A percentile compares a stretch with the other conserved stretches of the same genome.
Conservation (phyloP, 2,888 invertebrate species). For the Achlya flavicornis region DNA sequence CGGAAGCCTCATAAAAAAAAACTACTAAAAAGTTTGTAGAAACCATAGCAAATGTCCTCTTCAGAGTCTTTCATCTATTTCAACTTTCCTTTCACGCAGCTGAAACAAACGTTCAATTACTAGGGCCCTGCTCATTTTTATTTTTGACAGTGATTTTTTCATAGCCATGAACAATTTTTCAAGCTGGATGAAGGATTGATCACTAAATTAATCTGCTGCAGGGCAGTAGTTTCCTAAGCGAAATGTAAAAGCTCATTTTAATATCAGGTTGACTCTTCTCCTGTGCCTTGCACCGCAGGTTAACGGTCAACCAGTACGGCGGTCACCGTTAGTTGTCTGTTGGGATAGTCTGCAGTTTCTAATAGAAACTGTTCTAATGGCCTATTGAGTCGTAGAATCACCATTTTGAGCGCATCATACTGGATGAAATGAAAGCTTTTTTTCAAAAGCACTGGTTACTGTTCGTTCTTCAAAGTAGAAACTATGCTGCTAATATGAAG, state of each 20-base stretch:
- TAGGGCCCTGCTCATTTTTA: too few species aligned
- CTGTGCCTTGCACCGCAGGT: conserved; percentile 6
- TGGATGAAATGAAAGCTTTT: neutral
- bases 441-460: neutral
- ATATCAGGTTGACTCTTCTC: neutral
- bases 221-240: too few species aligned
- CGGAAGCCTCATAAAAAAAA: too few species aligned
- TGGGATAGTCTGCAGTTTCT: conserved; percentile 26
- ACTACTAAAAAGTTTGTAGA: neutral
- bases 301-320: conserved; percentile 29
- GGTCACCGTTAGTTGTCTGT: conserved; percentile 27
- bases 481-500: neutral
- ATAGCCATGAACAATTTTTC: too few species aligned
- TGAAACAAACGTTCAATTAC: too few species aligned
- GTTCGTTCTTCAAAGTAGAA: neutral
- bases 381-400: conserved; percentile 20
- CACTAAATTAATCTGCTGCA: too few species aligned
- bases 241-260: neutral
- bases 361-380: conserved; percentile 31
- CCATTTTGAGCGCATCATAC: conserved; percentile 20
- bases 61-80: neutral
- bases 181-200: neutral
- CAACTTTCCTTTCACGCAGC: neutral
- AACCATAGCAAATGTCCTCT: neutral
- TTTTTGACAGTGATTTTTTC: too few species aligned